These are phyloP conservation scores for Tympanoctomys barrerae DNA, from an alignment of 2,797 vertebrate genomes.

Conservation along the genomic window DNA sequence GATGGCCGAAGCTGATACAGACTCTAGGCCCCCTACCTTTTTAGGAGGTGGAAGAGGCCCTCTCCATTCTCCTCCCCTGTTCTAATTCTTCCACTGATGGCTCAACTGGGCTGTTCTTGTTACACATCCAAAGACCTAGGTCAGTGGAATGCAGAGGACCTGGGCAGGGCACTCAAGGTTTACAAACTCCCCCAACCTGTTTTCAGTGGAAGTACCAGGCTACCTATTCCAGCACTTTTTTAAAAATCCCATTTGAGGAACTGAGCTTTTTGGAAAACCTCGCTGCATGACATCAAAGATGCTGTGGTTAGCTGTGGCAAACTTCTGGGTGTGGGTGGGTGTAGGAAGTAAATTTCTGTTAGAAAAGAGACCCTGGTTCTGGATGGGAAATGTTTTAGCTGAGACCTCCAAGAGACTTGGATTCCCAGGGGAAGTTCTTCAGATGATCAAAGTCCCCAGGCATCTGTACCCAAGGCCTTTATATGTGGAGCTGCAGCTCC, in stretches of 20 bases:
- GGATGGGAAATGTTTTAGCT: not conserved
- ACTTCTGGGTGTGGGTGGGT: not conserved
- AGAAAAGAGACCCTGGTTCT: not conserved
- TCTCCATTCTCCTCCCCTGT: not conserved
- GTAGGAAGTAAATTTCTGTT: not conserved
- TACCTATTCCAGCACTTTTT: not conserved
- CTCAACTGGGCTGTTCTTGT: not conserved
- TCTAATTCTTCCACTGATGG: not conserved
- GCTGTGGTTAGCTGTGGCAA: not conserved
- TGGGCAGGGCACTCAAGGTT: not conserved
- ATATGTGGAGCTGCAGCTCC: not conserved
- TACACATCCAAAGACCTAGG: not conserved
- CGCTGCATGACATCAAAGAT: not conserved
- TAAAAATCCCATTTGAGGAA: not conserved
- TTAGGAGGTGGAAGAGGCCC: not conserved
- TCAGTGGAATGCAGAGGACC: not conserved
- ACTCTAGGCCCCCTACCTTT: not conserved
- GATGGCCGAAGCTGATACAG: not conserved
- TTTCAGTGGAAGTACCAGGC: not conserved
- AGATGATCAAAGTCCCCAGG: conserved; percentile 34
- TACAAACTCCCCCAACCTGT: not conserved
- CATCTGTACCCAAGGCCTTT: conserved; percentile 36
- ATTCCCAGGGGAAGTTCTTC: conserved; percentile 45
- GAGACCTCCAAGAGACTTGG: conserved; percentile 37
- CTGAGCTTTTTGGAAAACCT: conserved; percentile 2